These are phyloP conservation scores for Phrynocephalus guinanensis DNA, from an alignment of 2,797 vertebrate genomes.

Conservation along the genomic window DNA sequence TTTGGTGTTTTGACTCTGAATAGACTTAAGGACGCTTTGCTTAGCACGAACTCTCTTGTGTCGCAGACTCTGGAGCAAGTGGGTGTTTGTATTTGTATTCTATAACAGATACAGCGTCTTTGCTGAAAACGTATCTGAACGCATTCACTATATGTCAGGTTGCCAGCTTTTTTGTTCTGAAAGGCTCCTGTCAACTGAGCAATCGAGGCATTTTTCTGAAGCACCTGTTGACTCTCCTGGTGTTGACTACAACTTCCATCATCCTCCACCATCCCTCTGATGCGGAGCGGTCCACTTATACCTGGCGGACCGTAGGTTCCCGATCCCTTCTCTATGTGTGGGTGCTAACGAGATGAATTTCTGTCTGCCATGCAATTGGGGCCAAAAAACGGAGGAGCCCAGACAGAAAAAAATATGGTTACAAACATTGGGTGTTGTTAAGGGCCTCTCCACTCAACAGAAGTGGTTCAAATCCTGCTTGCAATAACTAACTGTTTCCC, in stretches of 20 bases:
- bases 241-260: background rate
- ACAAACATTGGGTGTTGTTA: background rate
- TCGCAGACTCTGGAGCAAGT: no score
- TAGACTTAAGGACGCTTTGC: background rate
- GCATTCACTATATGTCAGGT: background rate
- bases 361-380: background rate
- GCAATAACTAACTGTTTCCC: conserved; percentile 39
- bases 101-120: background rate
- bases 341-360: background rate
- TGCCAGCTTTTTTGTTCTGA: background rate
- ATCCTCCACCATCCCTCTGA: no score
- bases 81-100: no score
- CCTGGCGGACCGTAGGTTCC: background rate
- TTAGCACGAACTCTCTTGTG: no score
- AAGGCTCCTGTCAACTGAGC: background rate
- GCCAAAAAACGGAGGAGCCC: background rate
- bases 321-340: background rate
- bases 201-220: background rate
- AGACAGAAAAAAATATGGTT: background rate
- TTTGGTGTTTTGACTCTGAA: background rate
- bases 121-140: background rate
- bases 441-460: background rate
- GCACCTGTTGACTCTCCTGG: background rate
- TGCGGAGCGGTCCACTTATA: background rate
- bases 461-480: background rate